Evolutionary conservation across 2,797 vertebrate species (phyloP), one percentile per base, ranked within the genome.

Genomic region (Chanos chanos): DNA sequence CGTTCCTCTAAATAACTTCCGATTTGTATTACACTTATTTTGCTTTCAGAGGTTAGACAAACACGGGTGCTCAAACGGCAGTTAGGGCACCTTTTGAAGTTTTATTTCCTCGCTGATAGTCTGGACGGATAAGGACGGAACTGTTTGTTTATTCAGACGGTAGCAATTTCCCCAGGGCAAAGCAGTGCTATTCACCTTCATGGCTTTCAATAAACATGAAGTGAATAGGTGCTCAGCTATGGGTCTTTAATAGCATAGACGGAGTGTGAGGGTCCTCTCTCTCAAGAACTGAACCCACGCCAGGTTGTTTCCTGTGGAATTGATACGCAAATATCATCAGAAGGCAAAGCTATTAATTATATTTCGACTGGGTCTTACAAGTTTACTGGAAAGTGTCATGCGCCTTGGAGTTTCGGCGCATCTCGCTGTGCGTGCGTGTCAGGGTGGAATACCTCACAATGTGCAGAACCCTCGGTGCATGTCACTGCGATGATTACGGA

Each of bases 121-220:
- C 71, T n/a, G 53, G 51, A 54, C 21, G 43, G 65, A 71, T 68
- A 70, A 83, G 76, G 72, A 71, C 77, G 72, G 71, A 78, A 71
- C 80, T 80, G 72, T 81, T 83, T 86, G 81, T 87, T 88, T 85
- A 73, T 79, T 83, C 81, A 84, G 82, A 85, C 57, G 61, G 71
- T 63, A 73, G 76, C 70, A 73, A 81, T 85, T 83, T 80, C 77
- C 74, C 67, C 73, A 8, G 10, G 45, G 27, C 8, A 61, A 37
- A 49, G 24, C 16, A 49, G 47, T 41, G 40, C 30, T 40, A 37
- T 49, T 56, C 43, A 68, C 64, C 68, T 62, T 55, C 48, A 44
- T 24, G 22, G 22, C 43, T 53, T 63, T 50, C 13, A 37, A 34
- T 49, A 48, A 41, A 51, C 22, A 30, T 15, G 53, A 49, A n/a